Conservation (phyloP, 2,797 vertebrate species). For the Oophaga sylvatica region DNA sequence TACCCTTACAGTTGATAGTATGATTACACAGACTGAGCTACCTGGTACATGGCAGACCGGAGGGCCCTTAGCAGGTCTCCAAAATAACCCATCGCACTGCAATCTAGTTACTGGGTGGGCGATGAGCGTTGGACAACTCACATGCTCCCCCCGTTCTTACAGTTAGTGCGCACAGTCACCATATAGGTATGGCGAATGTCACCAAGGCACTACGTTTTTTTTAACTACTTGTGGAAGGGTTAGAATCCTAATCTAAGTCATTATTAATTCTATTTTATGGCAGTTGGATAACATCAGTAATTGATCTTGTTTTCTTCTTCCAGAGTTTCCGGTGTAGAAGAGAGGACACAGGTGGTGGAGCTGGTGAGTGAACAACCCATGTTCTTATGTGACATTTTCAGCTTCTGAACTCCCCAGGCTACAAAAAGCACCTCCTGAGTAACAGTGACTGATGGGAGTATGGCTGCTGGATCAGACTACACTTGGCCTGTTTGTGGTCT, state of each 20-base stretch:
- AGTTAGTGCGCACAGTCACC: no score
- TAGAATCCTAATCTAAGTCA: background rate
- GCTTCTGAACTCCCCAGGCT: background rate
- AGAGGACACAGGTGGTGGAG: conserved; percentile 80
- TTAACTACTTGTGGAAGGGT: background rate
- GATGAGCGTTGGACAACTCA: no score
- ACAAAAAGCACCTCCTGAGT: background rate
- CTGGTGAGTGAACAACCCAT: conserved; percentile 78
- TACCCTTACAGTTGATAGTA: no score
- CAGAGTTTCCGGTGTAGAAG: conserved; percentile 79
- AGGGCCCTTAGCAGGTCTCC: no score
- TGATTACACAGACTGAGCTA: no score
- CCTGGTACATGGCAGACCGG: no score
- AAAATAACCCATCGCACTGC: no score
- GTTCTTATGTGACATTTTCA: background rate
- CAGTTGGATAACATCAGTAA: background rate
- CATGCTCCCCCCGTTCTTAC: no score
- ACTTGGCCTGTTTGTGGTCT: background rate
- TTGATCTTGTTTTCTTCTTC: conserved; percentile 37
- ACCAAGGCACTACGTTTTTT: background rate
- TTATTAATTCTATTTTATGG: background rate
- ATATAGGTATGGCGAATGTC: no score
- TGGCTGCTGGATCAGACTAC: background rate
- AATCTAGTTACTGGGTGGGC: no score
- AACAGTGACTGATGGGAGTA: background rate